A percentile compares a stretch with the other conserved stretches of the same genome.
These are phyloP conservation scores for Epizoanthus rinbou DNA, from an alignment of 92 coral and sea anemone species.

Conservation along the genomic window DNA sequence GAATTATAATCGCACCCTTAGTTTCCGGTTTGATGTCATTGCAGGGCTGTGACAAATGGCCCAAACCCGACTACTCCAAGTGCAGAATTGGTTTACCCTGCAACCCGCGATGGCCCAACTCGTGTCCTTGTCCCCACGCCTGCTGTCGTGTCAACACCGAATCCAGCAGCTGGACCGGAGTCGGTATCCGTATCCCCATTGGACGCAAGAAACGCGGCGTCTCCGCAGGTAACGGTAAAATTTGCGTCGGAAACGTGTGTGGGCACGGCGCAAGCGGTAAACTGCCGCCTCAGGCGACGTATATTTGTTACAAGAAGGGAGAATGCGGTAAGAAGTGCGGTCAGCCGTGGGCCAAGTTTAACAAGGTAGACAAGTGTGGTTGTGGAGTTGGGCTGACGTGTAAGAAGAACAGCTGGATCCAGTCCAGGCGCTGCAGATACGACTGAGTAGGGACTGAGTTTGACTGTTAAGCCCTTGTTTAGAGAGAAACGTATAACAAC, in stretches of 20 bases:
- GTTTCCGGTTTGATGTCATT: neutral
- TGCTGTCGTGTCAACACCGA: conserved; percentile 18
- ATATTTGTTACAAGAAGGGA: conserved; percentile 34
- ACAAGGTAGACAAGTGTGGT: conserved; percentile 36
- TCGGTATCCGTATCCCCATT: conserved; percentile 23
- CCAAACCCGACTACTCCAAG: conserved; percentile 23
- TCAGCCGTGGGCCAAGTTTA: conserved; percentile 36
- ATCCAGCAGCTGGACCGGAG: conserved; percentile 13
- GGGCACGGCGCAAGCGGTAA: conserved; percentile 22
- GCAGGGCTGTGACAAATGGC: conserved; percentile 36
- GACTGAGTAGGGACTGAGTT: neutral
- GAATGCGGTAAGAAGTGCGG: conserved; percentile 40
- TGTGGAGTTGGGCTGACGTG: conserved; percentile 36
- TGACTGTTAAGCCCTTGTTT: too few relatives aligned
- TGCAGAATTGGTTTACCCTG: conserved; percentile 17
- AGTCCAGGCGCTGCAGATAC: conserved; percentile 42
- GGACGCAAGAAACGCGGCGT: conserved; percentile 31
- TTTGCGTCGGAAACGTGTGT: neutral
- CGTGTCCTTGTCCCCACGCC: conserved; percentile 39
- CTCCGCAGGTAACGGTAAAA: too few relatives aligned
- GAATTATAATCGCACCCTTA: too few relatives aligned
- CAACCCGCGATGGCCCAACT: conserved; percentile 25
- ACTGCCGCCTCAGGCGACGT: neutral
- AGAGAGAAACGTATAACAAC: too few relatives aligned
- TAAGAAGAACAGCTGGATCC: conserved; percentile 30